phyloP scores from a whole-genome alignment of 2,888 invertebrate species.

The Drosophila sordidula region DNA sequence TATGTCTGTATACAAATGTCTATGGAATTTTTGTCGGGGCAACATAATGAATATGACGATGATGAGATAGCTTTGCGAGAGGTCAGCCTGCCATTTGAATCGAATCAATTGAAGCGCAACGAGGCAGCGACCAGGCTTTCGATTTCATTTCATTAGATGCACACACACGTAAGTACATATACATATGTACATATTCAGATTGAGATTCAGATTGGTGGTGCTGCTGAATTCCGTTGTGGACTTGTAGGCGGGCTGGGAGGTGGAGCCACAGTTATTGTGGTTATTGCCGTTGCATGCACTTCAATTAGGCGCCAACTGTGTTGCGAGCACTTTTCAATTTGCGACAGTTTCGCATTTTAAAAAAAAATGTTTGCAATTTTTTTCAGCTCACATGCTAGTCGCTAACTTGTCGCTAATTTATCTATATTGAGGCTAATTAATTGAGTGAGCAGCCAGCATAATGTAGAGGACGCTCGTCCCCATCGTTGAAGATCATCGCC shows the following conservation, averaged over 20 bases:
- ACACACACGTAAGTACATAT: neutral
- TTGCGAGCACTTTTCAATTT: constrained; percentile 71
- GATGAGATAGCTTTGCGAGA: constrained; percentile 38
- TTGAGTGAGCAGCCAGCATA: constrained; percentile 50
- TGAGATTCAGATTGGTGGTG: neutral
- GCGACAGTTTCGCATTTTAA: constrained; percentile 23
- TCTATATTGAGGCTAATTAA: constrained; percentile 75
- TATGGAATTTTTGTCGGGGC: constrained; percentile 18
- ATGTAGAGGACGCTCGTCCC: constrained; percentile 36
- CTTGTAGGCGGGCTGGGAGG: neutral
- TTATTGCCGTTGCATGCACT: constrained; percentile 66
- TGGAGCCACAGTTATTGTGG: constrained; percentile 7
- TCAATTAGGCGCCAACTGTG: constrained; percentile 67
- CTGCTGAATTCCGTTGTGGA: constrained; percentile 7
- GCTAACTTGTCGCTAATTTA: constrained; percentile 68
- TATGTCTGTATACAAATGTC: neutral
- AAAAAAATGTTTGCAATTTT: constrained; percentile 30
- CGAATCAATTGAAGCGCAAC: constrained; percentile 59
- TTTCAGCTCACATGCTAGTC: constrained; percentile 30
- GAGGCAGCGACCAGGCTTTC: constrained; percentile 49
- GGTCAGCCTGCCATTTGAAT: constrained; percentile 54
- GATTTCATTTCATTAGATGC: constrained; percentile 58
- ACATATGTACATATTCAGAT: neutral
- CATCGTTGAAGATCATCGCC: constrained; percentile 52
- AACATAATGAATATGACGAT: constrained; percentile 16